Percentiles rank a stretch among this genome's conserved stretches.
These are phyloP conservation scores for Ormyrus thymus DNA, from an alignment of 2,888 invertebrate genomes.

Conservation along the genomic window DNA sequence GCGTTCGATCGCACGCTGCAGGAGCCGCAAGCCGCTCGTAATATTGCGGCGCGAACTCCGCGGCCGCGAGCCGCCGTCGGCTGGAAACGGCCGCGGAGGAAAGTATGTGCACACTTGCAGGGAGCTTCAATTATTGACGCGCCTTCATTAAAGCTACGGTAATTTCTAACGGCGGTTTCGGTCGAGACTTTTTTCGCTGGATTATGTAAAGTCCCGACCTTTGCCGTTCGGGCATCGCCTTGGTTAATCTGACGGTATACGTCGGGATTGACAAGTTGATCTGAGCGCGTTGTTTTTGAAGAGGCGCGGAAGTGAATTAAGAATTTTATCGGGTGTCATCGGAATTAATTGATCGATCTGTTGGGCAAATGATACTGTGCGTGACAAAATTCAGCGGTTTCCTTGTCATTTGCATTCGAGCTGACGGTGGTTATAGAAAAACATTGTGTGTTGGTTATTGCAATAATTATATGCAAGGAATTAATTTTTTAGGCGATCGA, in stretches of 20 bases:
- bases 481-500: no score
- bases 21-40: neutral
- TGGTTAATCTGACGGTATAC: neutral
- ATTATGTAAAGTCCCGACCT: conserved; percentile 15
- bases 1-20: neutral
- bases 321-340: no score
- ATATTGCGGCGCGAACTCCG: neutral
- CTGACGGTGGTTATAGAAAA: no score
- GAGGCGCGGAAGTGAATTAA: no score
- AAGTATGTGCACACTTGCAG: neutral
- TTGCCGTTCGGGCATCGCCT: conserved; percentile 1
- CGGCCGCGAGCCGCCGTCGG: neutral
- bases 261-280: neutral
- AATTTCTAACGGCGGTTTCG: conserved; percentile 21
- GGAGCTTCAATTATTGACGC: conserved; percentile 20
- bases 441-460: no score
- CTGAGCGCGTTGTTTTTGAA: no score
- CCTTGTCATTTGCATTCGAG: no score
- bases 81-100: conserved; percentile 7
- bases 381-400: no score
- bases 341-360: no score
- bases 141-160: conserved; percentile 20
- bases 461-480: no score
- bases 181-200: neutral
- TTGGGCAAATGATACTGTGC: no score